phyloP scores from a whole-genome alignment of 2,888 invertebrate species.

The Acronicta aceris region DNA sequence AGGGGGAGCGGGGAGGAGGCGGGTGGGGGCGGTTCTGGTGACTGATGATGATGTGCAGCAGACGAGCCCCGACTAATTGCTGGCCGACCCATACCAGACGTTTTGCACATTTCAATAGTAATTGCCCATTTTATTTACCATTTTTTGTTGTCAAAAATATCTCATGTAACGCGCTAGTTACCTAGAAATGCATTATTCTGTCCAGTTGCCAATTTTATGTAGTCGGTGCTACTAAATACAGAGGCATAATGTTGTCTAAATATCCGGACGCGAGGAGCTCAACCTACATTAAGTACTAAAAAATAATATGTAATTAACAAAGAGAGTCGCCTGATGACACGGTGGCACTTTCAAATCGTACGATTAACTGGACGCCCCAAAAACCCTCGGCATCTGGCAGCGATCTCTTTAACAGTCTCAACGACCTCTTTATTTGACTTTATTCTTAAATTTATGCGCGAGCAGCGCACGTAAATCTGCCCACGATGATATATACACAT shows the following conservation, averaged over 20 bases:
- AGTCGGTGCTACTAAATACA: not conserved
- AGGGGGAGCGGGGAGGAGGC: too few relatives aligned
- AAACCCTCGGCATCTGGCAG: slow-evolving; percentile 2
- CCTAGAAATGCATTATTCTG: not conserved
- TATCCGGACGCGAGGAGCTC: not conserved
- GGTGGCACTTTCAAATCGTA: not conserved
- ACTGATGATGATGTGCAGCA: slow-evolving; percentile 7
- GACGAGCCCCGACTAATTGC: slow-evolving; percentile 8
- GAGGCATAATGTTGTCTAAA: not conserved
- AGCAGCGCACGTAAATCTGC: slow-evolving; percentile 1
- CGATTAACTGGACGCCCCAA: slow-evolving; percentile 1
- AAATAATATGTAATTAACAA: slow-evolving; percentile 1
- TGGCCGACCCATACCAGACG: not conserved
- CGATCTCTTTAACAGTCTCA: slow-evolving; percentile 4
- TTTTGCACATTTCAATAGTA: not conserved
- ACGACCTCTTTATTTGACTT: slow-evolving; percentile 8
- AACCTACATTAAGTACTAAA: not conserved
- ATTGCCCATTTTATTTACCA: not conserved
- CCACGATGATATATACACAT: slow-evolving; percentile 2
- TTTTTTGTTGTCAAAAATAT: not conserved
- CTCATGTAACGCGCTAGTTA: not conserved
- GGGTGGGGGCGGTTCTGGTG: not conserved
- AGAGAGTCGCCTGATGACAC: not conserved
- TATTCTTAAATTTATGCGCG: slow-evolving; percentile 4
- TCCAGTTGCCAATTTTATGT: not conserved